These are phyloP conservation scores for Promerops cafer DNA, from an alignment of 2,113 vertebrate species.

Conservation along the genomic window DNA sequence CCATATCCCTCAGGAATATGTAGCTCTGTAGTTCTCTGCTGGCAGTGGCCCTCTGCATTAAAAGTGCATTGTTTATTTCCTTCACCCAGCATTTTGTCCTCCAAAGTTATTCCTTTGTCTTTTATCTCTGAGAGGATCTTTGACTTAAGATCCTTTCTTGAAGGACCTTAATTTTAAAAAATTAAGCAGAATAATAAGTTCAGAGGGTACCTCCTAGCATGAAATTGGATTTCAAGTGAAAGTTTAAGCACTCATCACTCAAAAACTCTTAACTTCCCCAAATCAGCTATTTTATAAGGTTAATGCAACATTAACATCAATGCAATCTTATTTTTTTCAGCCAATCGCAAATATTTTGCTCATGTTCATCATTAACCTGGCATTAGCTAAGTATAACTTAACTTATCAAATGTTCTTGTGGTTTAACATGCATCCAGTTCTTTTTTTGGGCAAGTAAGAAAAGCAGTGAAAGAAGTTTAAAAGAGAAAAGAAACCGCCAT, in stretches of 20 bases:
- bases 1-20: background rate
- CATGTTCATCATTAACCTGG: background rate
- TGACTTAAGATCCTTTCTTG: background rate
- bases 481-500: background rate
- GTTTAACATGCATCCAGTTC: background rate
- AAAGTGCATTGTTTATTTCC: background rate
- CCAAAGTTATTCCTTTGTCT: background rate
- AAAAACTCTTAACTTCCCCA: background rate
- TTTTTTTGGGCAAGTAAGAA: background rate
- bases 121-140: background rate
- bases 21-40: background rate
- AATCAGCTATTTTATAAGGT: conserved; percentile 57
- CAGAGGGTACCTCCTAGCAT: background rate
- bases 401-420: background rate
- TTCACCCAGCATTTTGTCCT: background rate
- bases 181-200: background rate
- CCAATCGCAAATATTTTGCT: conserved; percentile 31
- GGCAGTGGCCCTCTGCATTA: background rate
- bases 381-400: background rate
- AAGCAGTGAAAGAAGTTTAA: background rate
- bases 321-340: conserved; percentile 21
- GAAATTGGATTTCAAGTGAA: conserved; percentile 26
- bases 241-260: conserved; percentile 16
- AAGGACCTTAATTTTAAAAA: background rate
- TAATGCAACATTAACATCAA: conserved; percentile 37